A percentile compares a stretch with the other conserved stretches of the same genome.
Conservation (phyloP, 2,888 invertebrate species). For the Syrista parreyssii region DNA sequence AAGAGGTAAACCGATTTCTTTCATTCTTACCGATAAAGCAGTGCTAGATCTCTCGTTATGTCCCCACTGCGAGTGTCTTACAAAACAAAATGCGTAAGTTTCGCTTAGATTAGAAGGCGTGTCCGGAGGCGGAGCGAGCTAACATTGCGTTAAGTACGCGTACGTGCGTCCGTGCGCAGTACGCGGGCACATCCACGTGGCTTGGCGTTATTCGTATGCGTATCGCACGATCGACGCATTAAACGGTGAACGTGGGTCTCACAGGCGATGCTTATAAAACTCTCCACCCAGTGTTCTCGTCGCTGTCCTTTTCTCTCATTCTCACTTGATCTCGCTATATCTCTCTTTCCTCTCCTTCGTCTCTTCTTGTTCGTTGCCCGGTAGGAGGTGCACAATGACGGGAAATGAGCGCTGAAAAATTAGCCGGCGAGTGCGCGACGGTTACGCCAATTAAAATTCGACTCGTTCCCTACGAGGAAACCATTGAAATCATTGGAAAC, state of each 20-base stretch:
- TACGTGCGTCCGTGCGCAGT: conserved; percentile 12
- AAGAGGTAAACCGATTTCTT: too few relatives aligned
- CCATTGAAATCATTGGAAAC: too few relatives aligned
- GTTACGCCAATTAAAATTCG: background rate
- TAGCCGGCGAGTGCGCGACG: background rate
- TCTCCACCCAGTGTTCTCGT: conserved; percentile 13
- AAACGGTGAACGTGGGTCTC: conserved; percentile 38
- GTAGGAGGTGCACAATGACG: conserved; percentile 42
- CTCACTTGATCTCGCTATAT: too few relatives aligned
- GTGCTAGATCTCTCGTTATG: too few relatives aligned
- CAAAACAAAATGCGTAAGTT: conserved; percentile 33
- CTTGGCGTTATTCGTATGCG: conserved; percentile 24
- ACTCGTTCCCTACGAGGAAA: background rate
- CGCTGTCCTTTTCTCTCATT: too few relatives aligned
- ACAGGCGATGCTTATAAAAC: conserved; percentile 10
- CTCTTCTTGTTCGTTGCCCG: background rate
- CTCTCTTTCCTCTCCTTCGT: too few relatives aligned
- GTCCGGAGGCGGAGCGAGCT: conserved; percentile 56
- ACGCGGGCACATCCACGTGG: conserved; percentile 8
- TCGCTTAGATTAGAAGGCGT: conserved; percentile 59
- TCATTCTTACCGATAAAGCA: too few relatives aligned
- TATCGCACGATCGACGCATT: conserved; percentile 46
- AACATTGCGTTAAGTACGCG: conserved; percentile 30
- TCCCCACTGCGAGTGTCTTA: conserved; percentile 7
- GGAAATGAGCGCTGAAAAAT: conserved; percentile 48